These are phyloP conservation scores for Thaumatotibia leucotreta DNA, from an alignment of 1,140 invertebrate genomes.

Conservation along the genomic window DNA sequence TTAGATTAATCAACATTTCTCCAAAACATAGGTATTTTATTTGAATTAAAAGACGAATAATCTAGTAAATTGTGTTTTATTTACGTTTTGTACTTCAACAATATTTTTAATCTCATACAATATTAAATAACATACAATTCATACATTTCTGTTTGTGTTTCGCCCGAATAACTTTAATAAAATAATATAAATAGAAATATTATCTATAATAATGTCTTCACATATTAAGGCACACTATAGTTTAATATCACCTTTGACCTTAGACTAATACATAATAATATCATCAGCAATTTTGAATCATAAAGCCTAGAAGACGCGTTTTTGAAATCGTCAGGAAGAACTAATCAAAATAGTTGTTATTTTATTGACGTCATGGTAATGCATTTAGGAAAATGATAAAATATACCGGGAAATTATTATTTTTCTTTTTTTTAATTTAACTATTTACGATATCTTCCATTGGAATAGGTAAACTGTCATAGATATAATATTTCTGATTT, in stretches of 20 bases:
- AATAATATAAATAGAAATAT: constrained; percentile 13
- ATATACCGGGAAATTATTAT: no score
- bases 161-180: constrained; percentile 25
- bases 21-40: background rate
- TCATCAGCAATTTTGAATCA: background rate
- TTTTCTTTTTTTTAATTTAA: no score
- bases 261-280: background rate
- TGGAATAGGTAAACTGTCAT: no score
- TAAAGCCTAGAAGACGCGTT: no score
- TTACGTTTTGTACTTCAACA: constrained; percentile 70
- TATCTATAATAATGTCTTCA: background rate
- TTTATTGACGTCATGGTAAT: no score
- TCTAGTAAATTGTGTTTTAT: constrained; percentile 58
- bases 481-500: no score
- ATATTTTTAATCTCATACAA: constrained; percentile 62
- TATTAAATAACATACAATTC: constrained; percentile 55
- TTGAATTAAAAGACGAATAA: constrained; percentile 48
- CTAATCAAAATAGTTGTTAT: no score
- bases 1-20: no score
- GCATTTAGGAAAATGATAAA: no score
- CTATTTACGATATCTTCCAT: no score
- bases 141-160: constrained; percentile 34
- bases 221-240: background rate
- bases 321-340: no score
- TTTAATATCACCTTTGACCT: background rate